A percentile compares a stretch with the other conserved stretches of the same genome.
phyloP scores from a whole-genome alignment of 2,113 vertebrate genomes.

The Vulpes lagopus region DNA sequence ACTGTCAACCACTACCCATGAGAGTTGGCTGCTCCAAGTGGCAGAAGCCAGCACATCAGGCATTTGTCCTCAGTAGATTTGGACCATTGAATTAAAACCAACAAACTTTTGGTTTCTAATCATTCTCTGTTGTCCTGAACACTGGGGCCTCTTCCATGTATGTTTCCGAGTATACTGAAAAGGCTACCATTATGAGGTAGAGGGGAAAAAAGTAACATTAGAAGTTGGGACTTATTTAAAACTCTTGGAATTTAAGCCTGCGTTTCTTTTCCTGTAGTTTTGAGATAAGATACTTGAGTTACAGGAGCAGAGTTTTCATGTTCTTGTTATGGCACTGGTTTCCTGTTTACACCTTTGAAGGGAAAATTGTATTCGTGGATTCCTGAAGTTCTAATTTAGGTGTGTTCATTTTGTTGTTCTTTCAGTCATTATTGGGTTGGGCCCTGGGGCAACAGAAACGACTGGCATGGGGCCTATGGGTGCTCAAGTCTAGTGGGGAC shows the following conservation, averaged over 20 bases:
- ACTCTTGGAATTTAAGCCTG: neutral
- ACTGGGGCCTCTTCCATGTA: neutral
- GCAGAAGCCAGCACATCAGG: neutral
- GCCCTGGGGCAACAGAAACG: neutral
- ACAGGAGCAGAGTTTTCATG: neutral
- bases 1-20: no score
- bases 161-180: neutral
- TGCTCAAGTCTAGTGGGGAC: neutral
- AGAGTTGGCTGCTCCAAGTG: neutral
- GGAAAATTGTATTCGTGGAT: neutral
- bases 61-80: neutral
- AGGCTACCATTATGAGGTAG: neutral
- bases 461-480: neutral
- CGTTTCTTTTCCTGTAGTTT: neutral
- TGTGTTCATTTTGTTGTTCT: conserved; percentile 32
- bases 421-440: neutral
- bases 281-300: neutral
- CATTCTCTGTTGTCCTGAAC: neutral
- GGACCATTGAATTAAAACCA: neutral
- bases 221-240: neutral
- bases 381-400: conserved; percentile 44
- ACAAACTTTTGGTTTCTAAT: neutral
- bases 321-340: conserved; percentile 10
- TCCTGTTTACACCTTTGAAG: conserved; percentile 55
- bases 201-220: neutral